Conservation (phyloP, 2,888 invertebrate genomes). For the Archips xylosteana region DNA sequence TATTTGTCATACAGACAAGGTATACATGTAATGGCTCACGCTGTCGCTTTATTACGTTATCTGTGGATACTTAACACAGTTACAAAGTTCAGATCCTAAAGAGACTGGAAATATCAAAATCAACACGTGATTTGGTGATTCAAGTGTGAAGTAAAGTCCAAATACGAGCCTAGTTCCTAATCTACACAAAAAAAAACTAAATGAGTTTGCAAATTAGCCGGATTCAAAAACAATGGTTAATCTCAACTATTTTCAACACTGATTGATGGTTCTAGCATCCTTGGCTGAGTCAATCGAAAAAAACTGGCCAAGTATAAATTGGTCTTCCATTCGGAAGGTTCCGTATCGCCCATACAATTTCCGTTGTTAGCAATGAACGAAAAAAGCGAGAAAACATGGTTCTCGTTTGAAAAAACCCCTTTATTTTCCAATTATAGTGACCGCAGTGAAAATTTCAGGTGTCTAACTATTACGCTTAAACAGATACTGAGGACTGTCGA, state of each 20-base stretch:
- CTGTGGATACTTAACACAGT: background rate
- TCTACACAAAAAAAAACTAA: slow-evolving; percentile 14
- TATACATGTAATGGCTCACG: too few species aligned
- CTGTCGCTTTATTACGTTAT: too few species aligned
- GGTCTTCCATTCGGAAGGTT: too few species aligned
- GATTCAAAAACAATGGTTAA: slow-evolving; percentile 39
- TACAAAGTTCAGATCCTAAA: background rate
- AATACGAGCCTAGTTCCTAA: background rate
- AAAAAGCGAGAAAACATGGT: too few species aligned
- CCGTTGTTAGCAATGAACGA: too few species aligned
- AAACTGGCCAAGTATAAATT: background rate
- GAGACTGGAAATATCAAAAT: background rate
- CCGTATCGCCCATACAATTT: too few species aligned
- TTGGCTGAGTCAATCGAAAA: slow-evolving; percentile 28
- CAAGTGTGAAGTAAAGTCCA: background rate
- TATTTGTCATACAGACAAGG: too few species aligned
- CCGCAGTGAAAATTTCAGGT: too few species aligned
- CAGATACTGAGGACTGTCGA: too few species aligned
- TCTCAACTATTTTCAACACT: slow-evolving; percentile 33
- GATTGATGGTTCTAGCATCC: slow-evolving; percentile 37
- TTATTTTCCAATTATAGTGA: too few species aligned
- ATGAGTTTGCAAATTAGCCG: slow-evolving; percentile 35
- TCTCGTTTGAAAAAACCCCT: too few species aligned
- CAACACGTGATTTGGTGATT: background rate
- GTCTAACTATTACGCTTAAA: too few species aligned